Base-by-base conservation (phyloP, 2,888 invertebrate species). In the Heliconius erato region DNA sequence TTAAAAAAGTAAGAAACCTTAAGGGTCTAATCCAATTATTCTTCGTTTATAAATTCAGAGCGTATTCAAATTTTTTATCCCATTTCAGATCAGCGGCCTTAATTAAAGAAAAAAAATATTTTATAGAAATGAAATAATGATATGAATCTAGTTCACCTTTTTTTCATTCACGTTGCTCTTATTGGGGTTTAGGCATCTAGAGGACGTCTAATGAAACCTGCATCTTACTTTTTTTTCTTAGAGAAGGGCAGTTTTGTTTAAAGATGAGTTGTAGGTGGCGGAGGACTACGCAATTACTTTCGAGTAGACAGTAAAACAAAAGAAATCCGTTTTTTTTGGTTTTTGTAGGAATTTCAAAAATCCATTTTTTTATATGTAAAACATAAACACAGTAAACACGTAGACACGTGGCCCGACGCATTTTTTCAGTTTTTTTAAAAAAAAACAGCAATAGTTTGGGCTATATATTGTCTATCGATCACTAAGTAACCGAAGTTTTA, bases 21-120 rank as follows among this genome's bases (percentile, higher is more conserved):
- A 44, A 67, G 44, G 28, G 14, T n/a, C 49, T 54, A 59, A 76
- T 80, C 68, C 68, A 76, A 80, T 76, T 76, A 76, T 80, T 26
- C 32, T 35, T 54, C 35, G n/a, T 80, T 80, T 74, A 79, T 35
- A 68, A 74, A 80, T 80, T 80, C 76, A 76, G 76, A 69, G 54
- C 35, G 74, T 80, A 80, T 80, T 80, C 74, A 80, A 80, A 68
- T 68, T 40, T 14, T 59, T 76, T 69, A 68, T 76, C 69, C 59
- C 68, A 76, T 80, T 68, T 69, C 54, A 35, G 54, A 80, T 74
- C 76, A 59, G 54, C 74, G 40, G 54, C 68, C 49, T 76, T 59
- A 76, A 80, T 76, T 67, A 68, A 80, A 68, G 26, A 59, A 63
- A 63, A 54, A 63, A 63, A n/a, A 63, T 54, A 54, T 68, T 67